phyloP scores from a whole-genome alignment of 2,888 invertebrate genomes.

The Chromoteleia sp. region DNA sequence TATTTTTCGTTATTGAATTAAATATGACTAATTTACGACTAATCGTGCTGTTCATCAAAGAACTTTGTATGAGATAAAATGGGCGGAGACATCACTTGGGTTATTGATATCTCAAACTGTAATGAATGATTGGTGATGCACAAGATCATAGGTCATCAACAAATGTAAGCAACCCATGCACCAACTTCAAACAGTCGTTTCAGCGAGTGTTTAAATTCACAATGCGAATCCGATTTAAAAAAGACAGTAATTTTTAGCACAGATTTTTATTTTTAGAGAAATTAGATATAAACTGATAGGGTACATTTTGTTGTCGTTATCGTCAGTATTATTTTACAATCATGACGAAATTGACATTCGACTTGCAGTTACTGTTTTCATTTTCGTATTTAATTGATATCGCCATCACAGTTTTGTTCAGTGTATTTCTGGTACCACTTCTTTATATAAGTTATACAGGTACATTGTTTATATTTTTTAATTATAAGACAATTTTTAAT shows the following conservation, averaged over 20 bases:
- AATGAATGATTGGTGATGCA: constrained; percentile 53
- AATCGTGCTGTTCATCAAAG: constrained; percentile 36
- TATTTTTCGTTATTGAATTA: constrained; percentile 5
- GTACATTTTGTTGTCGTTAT: constrained; percentile 11
- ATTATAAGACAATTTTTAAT: constrained; percentile 27
- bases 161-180: constrained; percentile 60
- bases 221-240: constrained; percentile 27
- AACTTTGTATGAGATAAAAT: constrained; percentile 49
- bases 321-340: constrained; percentile 46
- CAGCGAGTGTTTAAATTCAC: constrained; percentile 38
- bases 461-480: constrained; percentile 38
- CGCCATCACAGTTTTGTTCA: constrained; percentile 64
- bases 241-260: not conserved
- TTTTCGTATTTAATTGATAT: constrained; percentile 71
- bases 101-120: constrained; percentile 61
- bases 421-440: constrained; percentile 66
- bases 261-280: too few relatives aligned
- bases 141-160: constrained; percentile 67
- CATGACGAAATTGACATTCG: constrained; percentile 40
- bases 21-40: constrained; percentile 19
- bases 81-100: constrained; percentile 44
- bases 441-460: constrained; percentile 73
- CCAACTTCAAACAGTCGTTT: constrained; percentile 58
- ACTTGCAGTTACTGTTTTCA: constrained; percentile 63
- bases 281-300: not conserved